Evolutionary conservation across 2,888 invertebrate species (phyloP).

Genomic region (Caradrina clavipalpis): DNA sequence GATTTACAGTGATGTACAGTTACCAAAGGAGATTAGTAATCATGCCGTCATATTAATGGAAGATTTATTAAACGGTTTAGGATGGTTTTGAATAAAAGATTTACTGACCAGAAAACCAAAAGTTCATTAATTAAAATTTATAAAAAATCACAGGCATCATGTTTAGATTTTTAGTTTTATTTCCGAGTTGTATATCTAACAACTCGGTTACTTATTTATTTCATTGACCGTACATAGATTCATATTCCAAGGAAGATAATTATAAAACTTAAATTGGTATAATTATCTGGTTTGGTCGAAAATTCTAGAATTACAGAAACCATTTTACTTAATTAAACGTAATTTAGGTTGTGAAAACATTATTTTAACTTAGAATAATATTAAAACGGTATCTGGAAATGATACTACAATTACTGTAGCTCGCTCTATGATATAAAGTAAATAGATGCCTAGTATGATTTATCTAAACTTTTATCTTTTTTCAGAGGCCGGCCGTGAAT

Average conservation of each 20-base stretch:
- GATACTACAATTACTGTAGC: neutral
- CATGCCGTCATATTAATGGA: too few species aligned
- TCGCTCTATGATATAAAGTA: constrained; percentile 7
- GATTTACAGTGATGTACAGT: neutral
- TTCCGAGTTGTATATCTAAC: too few species aligned
- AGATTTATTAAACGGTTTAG: too few species aligned
- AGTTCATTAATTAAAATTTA: too few species aligned
- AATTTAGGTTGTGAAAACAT: constrained; percentile 1
- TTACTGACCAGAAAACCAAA: too few species aligned
- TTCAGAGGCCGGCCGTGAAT: too few species aligned
- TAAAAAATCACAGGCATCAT: too few species aligned
- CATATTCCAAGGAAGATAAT: neutral
- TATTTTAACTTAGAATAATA: neutral
- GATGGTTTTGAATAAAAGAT: too few species aligned
- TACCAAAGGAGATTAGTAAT: too few species aligned
- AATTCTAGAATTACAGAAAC: neutral
- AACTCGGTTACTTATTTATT: too few species aligned
- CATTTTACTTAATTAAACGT: neutral
- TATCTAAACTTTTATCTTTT: constrained; percentile 13
- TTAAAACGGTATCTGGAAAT: neutral
- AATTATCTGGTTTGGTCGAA: neutral
- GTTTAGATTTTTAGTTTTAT: too few species aligned
- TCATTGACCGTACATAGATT: neutral
- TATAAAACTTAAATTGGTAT: neutral
- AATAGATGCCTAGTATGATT: constrained; percentile 8